These are phyloP conservation scores for Cyprinella venusta DNA, from an alignment of 2,797 vertebrate genomes.

Conservation along the genomic window DNA sequence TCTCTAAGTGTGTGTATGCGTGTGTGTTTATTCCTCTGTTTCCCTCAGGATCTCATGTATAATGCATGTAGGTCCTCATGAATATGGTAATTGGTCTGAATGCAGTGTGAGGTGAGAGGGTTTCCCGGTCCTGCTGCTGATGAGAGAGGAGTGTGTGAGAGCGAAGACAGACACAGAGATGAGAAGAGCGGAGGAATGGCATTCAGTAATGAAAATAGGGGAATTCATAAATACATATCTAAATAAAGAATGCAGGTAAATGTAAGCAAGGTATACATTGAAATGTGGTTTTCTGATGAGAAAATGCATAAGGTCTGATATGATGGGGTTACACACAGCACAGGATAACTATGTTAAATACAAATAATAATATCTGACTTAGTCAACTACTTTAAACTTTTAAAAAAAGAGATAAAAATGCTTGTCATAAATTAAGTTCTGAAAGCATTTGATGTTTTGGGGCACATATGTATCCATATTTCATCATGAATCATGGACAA, in stretches of 20 bases:
- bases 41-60: slow-evolving; percentile 84
- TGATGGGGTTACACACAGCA: not conserved
- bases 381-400: not conserved
- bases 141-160: slow-evolving; percentile 59
- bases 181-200: slow-evolving; percentile 22
- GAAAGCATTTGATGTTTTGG: not conserved
- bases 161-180: slow-evolving; percentile 43
- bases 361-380: not conserved
- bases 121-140: slow-evolving; percentile 84
- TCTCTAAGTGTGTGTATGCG: too few relatives aligned
- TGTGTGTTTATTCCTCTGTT: slow-evolving; percentile 70
- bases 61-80: slow-evolving; percentile 80
- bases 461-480: not conserved
- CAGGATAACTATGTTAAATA: not conserved
- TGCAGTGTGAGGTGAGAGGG: slow-evolving; percentile 84
- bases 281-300: slow-evolving; percentile 17
- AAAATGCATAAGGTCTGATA: slow-evolving; percentile 34
- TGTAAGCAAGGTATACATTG: not conserved
- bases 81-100: slow-evolving; percentile 82
- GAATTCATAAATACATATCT: slow-evolving; percentile 51
- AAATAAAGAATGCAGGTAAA: slow-evolving; percentile 52
- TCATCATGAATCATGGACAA: not conserved
- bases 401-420: not conserved
- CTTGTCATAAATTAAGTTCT: not conserved
- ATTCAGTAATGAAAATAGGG: slow-evolving; percentile 40